Base-by-base conservation (phyloP, 2,797 vertebrate genomes). In the Pseudochromis fuscus region DNA sequence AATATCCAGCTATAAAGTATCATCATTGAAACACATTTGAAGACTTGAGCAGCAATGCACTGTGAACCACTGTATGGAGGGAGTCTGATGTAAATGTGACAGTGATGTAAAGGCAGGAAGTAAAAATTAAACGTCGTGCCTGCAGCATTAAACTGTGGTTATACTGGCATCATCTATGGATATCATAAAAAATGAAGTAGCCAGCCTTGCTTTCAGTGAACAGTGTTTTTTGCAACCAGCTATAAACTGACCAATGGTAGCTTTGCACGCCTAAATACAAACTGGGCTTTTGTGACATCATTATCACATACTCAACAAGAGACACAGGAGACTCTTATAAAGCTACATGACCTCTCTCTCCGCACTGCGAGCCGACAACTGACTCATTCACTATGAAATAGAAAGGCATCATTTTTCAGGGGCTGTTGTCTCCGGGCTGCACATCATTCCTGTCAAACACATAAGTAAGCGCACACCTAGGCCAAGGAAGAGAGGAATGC, bases 271-370 rank as follows among this genome's bases (percentile, higher is more conserved):
- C 50, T 62, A 67, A 82, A 84, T 62, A 74, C 74, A 82, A 85
- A 79, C 66, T 42, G 53, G 57, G 60, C 64, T 86, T 90, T 87
- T 60, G 79, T 86, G 67, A 84, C 68, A 82, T 87, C 81, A 89
- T 91, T 85, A 90, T 84, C 87, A 90, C 85, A 66, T 84, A 84
- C 76, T 88, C 72, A 87, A 79, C 51, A 73, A 52, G 57, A 81
- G 46, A 80, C 72, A 75, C 75, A 40, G 67, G 86, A 77, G 77
- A 75, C 64, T 86, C 64, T 57, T 69, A 70, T 79, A 82, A 87
- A 85, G 64, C 72, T 70, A 40, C 49, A 66, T 13, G 33, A 72
- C 62, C 72, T 67, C 72, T 64, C 74, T 72, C 77, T 64, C 57
- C 38, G 59, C 57, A 65, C 67, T 35, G 61, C 18, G 49, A 58